Conservation (phyloP, 92 coral and sea anemone species). For the Porites rus region DNA sequence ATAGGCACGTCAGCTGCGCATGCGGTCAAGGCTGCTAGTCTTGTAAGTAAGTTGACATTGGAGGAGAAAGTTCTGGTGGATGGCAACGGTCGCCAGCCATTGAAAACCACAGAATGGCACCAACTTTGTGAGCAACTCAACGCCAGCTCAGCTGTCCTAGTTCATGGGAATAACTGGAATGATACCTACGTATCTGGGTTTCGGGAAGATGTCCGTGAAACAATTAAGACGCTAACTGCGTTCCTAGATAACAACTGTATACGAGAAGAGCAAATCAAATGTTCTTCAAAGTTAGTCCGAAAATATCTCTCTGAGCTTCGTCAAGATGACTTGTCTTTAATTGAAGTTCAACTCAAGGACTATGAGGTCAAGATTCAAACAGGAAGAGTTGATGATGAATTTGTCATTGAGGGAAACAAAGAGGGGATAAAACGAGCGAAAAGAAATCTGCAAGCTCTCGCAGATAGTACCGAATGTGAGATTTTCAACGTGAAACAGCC, state of each 20-base stretch:
- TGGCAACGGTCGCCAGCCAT: conserved; percentile 27
- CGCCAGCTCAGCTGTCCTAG: conserved; percentile 13
- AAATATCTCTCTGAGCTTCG: conserved; percentile 59
- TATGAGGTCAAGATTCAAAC: conserved; percentile 44
- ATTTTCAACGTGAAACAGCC: conserved; percentile 47
- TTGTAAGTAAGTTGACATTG: conserved; percentile 39
- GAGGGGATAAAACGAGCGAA: conserved; percentile 51
- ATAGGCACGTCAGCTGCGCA: conserved; percentile 55
- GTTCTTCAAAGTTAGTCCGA: conserved; percentile 39
- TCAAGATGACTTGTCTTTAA: conserved; percentile 42
- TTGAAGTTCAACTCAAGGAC: conserved; percentile 34
- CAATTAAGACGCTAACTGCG: conserved; percentile 39
- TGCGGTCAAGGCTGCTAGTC: conserved; percentile 53
- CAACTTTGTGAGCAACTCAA: conserved; percentile 42
- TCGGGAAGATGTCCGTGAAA: conserved; percentile 57
- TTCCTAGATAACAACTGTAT: conserved; percentile 62
- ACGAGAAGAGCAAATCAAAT: conserved; percentile 39
- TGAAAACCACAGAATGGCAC: conserved; percentile 52
- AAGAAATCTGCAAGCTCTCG: background rate
- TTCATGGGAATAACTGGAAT: conserved; percentile 35
- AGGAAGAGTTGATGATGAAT: conserved; percentile 38
- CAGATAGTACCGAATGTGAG: background rate
- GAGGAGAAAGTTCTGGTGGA: conserved; percentile 65
- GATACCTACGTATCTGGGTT: conserved; percentile 73
- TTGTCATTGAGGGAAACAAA: conserved; percentile 63